Base-by-base conservation (phyloP, 37 sponge, comb jelly and placozoan species). In the Beroe ovata region DNA sequence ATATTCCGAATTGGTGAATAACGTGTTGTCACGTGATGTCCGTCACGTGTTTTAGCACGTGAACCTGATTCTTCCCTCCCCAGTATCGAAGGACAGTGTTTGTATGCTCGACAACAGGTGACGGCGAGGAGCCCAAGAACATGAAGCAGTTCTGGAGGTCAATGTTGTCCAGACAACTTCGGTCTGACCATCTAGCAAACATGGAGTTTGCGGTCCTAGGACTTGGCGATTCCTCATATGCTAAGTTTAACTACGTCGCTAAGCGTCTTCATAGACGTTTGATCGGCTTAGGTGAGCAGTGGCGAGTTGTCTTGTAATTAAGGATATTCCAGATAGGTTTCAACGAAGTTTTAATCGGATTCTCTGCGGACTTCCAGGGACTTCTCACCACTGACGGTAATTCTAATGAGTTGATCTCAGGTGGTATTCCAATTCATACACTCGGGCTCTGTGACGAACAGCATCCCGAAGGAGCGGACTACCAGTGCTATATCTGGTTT, bases 101-200 rank as follows among this genome's bases (percentile, higher is more conserved):
- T 81, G 93, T 98, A 42, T 93, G 93, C 47, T 91, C 99, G 19
- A 98, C 99, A 1, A 98, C 96, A 58, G 99, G 99, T 8, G 96
- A 98, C 59, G 99, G 99, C 60, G 99, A 98, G 39, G 95, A 96
- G 88, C 99, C 99, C 0, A 96, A 98, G 64, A 98, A 98, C 92
- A 98, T 98, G 99, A 93, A 92, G 62, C 69, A 89, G 25, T 92
- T 94, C 60, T 98, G 99, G 99, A 72, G 91, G 34, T 93, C 94
- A 33, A 72, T 98, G 29, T 81, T 98, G 33, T 90, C 94, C 2
- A 90, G 89, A 59, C 93, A 90, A 63, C 94, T 98, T 23, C 95
- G 95, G 0, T 26, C 41, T 0, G 92, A 92, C 59, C 93, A 95
- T 0, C 90, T 98, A 19, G 42, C 84, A 23, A 19, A 30, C 8